Percentiles rank a stretch among this genome's conserved stretches.
Conservation (phyloP, 2,113 vertebrate genomes). For the Xyliphius kryptos region DNA sequence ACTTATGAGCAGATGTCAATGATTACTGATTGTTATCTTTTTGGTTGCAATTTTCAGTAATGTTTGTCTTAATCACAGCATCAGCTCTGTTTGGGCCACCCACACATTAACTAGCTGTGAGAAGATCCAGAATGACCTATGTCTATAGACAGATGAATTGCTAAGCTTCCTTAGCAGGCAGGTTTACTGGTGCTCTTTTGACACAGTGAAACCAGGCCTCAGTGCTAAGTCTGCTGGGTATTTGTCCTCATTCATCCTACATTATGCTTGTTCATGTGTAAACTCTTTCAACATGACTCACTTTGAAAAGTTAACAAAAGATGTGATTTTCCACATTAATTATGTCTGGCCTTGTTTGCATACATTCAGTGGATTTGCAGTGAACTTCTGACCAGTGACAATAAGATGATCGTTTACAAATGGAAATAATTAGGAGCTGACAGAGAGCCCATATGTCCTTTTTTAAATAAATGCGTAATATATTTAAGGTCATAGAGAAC, state of each 20-base stretch:
- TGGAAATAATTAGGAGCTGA: too few species aligned
- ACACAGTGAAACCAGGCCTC: constrained; percentile 12
- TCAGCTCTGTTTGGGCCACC: constrained; percentile 55
- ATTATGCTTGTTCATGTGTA: constrained; percentile 37
- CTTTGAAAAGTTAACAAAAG: constrained; percentile 53
- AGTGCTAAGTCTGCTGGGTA: constrained; percentile 14
- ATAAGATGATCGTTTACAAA: constrained; percentile 17
- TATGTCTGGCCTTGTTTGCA: constrained; percentile 38
- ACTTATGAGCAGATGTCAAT: too few species aligned
- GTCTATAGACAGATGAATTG: constrained; percentile 57
- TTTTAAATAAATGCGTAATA: too few species aligned
- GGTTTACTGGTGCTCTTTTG: constrained; percentile 56
- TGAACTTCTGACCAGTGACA: constrained; percentile 9
- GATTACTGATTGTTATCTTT: too few species aligned
- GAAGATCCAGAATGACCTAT: constrained; percentile 35
- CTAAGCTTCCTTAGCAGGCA: constrained; percentile 50
- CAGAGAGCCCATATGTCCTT: too few species aligned
- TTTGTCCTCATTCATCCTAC: constrained; percentile 45
- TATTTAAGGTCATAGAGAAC: too few species aligned
- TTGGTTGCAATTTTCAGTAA: too few species aligned
- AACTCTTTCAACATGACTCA: constrained; percentile 52
- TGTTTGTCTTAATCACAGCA: too few species aligned
- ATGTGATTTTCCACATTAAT: constrained; percentile 35
- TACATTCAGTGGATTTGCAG: constrained; percentile 33
- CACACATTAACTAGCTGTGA: constrained; percentile 45